Percentiles rank a stretch among this genome's conserved stretches.
phyloP scores from a whole-genome alignment of 2,113 vertebrate species.

The Calidris pugnax region DNA sequence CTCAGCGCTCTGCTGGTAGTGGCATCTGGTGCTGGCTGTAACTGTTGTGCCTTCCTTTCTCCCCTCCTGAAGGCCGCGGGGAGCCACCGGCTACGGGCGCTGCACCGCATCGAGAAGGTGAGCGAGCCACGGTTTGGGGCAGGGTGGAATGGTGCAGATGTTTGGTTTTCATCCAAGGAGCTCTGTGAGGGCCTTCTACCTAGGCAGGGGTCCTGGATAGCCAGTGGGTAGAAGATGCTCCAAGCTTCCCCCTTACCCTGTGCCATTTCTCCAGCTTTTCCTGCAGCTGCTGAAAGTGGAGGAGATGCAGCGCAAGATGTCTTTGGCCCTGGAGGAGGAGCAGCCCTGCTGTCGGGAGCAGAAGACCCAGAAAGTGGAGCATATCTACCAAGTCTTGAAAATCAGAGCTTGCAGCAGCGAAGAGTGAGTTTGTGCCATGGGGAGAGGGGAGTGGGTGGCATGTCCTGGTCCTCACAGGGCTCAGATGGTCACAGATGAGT shows the following conservation, averaged over 20 bases:
- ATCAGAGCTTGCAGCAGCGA: slow-evolving; percentile 56
- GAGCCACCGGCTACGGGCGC: slow-evolving; percentile 81
- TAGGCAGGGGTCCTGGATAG: background rate
- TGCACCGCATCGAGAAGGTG: slow-evolving; percentile 89
- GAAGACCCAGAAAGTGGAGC: slow-evolving; percentile 74
- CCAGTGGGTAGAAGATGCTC: background rate
- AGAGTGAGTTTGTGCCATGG: slow-evolving; percentile 59
- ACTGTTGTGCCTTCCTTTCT: background rate
- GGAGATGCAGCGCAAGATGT: slow-evolving; percentile 75
- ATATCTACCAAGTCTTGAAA: slow-evolving; percentile 80
- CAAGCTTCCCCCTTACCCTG: background rate
- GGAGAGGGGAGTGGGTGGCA: background rate
- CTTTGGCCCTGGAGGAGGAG: slow-evolving; percentile 63
- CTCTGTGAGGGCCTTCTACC: background rate
- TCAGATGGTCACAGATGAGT: background rate
- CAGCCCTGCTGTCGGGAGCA: slow-evolving; percentile 65
- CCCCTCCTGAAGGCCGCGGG: slow-evolving; percentile 74
- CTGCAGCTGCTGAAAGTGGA: slow-evolving; percentile 87
- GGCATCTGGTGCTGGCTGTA: background rate
- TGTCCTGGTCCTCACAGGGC: accelerated
- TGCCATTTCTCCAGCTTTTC: slow-evolving; percentile 76
- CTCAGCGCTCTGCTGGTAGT: accelerated
- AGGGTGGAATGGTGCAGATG: background rate
- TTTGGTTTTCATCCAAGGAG: background rate
- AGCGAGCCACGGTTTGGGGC: accelerated